Evolutionary conservation across 2,797 vertebrate genomes (phyloP).

Genomic region (Eurystomus glaucurus): DNA sequence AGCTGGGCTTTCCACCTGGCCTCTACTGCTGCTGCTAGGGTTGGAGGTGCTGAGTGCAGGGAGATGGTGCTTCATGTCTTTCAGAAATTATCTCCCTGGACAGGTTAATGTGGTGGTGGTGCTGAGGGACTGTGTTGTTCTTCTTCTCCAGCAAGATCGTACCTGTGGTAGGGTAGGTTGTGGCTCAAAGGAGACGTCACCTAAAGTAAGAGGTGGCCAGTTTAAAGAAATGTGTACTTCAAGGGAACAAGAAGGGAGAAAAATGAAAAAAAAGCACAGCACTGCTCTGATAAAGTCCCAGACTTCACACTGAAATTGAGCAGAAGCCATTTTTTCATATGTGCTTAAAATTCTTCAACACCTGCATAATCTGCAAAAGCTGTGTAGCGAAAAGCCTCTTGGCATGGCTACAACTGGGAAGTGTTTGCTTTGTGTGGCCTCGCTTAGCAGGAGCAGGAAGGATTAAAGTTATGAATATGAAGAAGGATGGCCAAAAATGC

Average conservation of each 20-base stretch:
- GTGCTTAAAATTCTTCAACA: conserved; percentile 3
- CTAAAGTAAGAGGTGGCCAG: neutral
- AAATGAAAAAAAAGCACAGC: neutral
- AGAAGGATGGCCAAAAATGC: conserved; percentile 5
- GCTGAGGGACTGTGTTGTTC: neutral
- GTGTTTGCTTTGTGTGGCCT: conserved; percentile 23
- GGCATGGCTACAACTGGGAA: neutral
- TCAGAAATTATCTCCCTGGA: neutral
- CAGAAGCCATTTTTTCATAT: conserved; percentile 5
- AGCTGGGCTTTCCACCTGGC: neutral
- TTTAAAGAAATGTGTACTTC: neutral
- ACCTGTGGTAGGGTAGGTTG: neutral
- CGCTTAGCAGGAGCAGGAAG: neutral
- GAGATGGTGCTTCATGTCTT: neutral
- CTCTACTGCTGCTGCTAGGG: neutral
- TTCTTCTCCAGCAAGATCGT: neutral
- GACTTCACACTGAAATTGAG: neutral
- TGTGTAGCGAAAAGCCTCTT: neutral
- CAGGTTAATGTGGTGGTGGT: rapidly evolving
- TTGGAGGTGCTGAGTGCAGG: neutral
- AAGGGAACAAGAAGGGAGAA: neutral
- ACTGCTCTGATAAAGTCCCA: neutral
- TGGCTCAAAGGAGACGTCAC: neutral
- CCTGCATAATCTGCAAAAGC: neutral
- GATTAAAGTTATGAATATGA: conserved; percentile 37